These are phyloP conservation scores for Eumerus sabulonum DNA, from an alignment of 2,888 invertebrate genomes.

Conservation along the genomic window DNA sequence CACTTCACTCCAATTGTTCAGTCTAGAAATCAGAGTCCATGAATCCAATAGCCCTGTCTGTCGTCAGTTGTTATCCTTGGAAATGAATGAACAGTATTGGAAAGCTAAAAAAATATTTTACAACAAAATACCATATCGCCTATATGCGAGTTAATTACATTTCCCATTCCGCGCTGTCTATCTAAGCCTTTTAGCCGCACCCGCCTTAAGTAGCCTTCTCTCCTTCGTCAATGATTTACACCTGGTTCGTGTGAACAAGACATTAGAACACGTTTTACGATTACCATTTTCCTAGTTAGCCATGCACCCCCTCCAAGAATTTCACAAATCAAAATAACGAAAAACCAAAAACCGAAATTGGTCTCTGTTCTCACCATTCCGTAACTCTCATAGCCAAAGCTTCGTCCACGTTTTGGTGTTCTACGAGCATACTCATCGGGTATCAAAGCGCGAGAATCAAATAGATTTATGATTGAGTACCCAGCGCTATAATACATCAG, in stretches of 20 bases:
- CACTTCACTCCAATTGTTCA: no score
- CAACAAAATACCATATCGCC: slow-evolving; percentile 36
- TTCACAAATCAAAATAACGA: no score
- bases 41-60: slow-evolving; percentile 22
- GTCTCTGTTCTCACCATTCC: slow-evolving; percentile 4
- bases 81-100: background rate
- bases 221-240: slow-evolving; percentile 51
- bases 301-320: no score
- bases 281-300: slow-evolving; percentile 7
- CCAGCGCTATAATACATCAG: slow-evolving; percentile 14
- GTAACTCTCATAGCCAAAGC: background rate
- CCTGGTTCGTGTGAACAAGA: slow-evolving; percentile 50
- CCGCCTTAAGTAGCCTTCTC: slow-evolving; percentile 8
- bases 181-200: slow-evolving; percentile 31
- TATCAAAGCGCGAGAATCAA: background rate
- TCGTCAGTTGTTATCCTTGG: slow-evolving; percentile 26
- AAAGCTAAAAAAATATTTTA: slow-evolving; percentile 23
- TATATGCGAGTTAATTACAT: slow-evolving; percentile 47
- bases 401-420: background rate
- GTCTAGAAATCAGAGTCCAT: no score
- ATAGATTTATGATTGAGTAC: slow-evolving; percentile 47
- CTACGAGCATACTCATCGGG: slow-evolving; percentile 2
- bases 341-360: background rate
- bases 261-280: slow-evolving; percentile 47
- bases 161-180: slow-evolving; percentile 28